Conservation (phyloP, 2,113 vertebrate species). For the Sphaerodactylus townsendi region DNA sequence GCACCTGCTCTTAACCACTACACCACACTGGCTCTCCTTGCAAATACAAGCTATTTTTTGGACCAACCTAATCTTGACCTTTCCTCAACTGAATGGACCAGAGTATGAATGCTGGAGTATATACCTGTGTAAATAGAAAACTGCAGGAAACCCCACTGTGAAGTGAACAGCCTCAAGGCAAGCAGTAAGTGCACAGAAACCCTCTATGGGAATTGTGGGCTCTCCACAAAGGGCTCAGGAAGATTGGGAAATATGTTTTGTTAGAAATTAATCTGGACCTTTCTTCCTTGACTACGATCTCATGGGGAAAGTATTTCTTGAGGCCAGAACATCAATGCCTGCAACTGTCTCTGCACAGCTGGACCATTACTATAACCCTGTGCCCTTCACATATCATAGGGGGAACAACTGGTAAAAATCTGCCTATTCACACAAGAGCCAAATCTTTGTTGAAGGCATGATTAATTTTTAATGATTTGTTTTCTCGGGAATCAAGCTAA, state of each 20-base stretch:
- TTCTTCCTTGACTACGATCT: no score
- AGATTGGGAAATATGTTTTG: background rate
- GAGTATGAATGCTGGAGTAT: no score
- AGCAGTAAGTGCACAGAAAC: no score
- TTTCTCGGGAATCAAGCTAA: constrained; percentile 55
- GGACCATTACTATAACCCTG: background rate
- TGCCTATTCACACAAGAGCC: constrained; percentile 41
- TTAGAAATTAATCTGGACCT: background rate
- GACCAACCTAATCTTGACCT: no score
- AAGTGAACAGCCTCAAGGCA: no score
- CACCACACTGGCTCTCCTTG: no score
- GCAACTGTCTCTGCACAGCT: background rate
- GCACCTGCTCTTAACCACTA: no score
- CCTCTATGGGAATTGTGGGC: background rate
- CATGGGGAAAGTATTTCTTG: background rate
- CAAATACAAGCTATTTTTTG: no score
- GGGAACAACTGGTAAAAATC: constrained; percentile 46
- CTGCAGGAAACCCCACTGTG: no score
- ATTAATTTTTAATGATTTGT: constrained; percentile 72
- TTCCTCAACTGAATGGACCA: no score
- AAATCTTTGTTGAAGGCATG: constrained; percentile 61
- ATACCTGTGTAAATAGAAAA: no score
- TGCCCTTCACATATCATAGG: constrained; percentile 32
- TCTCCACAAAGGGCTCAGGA: no score
- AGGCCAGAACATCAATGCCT: background rate